Conservation (phyloP, 2,797 vertebrate species). For the Arrhamphus sclerolepis region DNA sequence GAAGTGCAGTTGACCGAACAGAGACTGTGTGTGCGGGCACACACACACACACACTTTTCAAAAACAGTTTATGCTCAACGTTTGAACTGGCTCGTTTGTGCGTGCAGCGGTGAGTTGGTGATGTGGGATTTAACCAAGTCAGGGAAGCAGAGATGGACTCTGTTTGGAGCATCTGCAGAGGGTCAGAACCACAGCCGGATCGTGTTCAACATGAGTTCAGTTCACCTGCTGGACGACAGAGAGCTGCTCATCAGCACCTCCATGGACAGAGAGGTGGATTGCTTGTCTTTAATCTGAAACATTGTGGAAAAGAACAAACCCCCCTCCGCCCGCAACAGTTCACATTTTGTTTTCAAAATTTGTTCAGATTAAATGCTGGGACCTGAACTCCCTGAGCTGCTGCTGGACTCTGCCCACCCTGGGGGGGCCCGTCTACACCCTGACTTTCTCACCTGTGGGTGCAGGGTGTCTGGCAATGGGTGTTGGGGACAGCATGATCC, state of each 20-base stretch:
- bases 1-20: too few species aligned
- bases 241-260: constrained; percentile 91
- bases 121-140: constrained; percentile 88
- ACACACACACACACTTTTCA: too few species aligned
- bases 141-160: constrained; percentile 89
- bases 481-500: constrained; percentile 93
- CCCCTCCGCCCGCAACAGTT: too few species aligned
- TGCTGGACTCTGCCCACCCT: constrained; percentile 93
- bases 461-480: constrained; percentile 90
- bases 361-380: constrained; percentile 94
- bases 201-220: constrained; percentile 90
- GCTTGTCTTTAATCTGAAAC: neutral
- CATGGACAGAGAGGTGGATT: constrained; percentile 85
- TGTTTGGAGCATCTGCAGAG: constrained; percentile 87
- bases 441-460: constrained; percentile 91
- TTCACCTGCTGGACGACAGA: constrained; percentile 73
- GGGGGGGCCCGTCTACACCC: constrained; percentile 90
- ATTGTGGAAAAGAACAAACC: too few species aligned
- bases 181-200: constrained; percentile 93
- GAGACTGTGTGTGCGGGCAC: too few species aligned
- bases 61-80: neutral
- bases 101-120: constrained; percentile 88
- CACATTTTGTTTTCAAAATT: neutral
- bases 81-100: neutral
- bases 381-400: constrained; percentile 87